These are phyloP conservation scores for Laterallus jamaicensis DNA, from an alignment of 2,113 vertebrate species.

Conservation along the genomic window DNA sequence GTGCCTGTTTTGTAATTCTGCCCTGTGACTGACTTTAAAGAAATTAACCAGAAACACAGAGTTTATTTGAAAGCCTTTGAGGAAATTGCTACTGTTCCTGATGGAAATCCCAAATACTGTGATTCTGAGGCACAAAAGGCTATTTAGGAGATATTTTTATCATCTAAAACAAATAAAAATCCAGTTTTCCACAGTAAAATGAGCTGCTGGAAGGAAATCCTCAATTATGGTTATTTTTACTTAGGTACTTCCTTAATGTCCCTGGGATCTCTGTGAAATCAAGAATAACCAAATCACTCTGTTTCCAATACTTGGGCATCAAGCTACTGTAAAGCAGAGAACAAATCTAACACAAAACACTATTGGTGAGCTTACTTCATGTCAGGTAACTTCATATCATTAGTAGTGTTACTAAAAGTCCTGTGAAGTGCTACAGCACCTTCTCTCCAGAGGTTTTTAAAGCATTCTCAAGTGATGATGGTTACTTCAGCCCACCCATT, in stretches of 20 bases:
- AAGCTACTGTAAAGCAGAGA: background rate
- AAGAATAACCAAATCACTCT: background rate
- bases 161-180: background rate
- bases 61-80: background rate
- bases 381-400: background rate
- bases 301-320: background rate
- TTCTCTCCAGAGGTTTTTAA: background rate
- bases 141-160: background rate
- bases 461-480: background rate
- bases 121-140: background rate
- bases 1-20: background rate
- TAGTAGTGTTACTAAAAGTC: background rate
- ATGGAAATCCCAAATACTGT: background rate
- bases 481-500: background rate
- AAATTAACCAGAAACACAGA: background rate
- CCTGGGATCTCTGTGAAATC: background rate
- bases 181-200: background rate
- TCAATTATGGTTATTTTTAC: background rate
- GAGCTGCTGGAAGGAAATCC: background rate
- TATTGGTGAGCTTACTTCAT: background rate
- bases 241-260: background rate
- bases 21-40: background rate
- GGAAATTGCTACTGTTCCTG: background rate
- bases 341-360: background rate
- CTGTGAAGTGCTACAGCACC: background rate